Conservation (phyloP, 2,113 vertebrate species). For the Grammomys surdaster region DNA sequence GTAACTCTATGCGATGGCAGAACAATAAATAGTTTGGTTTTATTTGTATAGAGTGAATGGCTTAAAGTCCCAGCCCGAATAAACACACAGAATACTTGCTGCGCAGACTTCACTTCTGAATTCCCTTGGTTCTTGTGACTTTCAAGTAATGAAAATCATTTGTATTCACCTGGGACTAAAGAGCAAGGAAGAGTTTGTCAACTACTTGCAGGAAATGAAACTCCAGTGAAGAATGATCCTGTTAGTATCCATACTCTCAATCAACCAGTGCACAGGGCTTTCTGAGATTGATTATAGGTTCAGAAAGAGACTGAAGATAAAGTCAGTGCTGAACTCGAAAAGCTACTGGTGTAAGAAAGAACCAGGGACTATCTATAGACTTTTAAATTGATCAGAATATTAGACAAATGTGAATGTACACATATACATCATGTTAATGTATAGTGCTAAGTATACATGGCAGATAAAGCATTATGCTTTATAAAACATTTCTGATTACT, state of each 20-base stretch:
- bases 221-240: background rate
- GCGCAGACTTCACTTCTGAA: constrained; percentile 48
- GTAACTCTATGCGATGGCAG: constrained; percentile 34
- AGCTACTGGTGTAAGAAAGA: background rate
- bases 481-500: background rate
- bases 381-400: background rate
- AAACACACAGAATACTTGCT: background rate
- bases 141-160: constrained; percentile 33
- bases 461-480: background rate
- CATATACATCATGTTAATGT: background rate
- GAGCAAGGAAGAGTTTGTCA: background rate
- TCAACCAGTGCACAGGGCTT: background rate
- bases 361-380: background rate
- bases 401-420: background rate
- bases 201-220: background rate
- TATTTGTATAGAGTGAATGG: constrained; percentile 13
- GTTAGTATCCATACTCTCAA: background rate
- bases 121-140: constrained; percentile 21
- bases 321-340: background rate
- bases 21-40: constrained; percentile 39
- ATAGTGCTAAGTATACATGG: background rate
- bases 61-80: background rate
- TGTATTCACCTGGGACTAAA: constrained; percentile 44
- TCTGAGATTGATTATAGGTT: background rate
- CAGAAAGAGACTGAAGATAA: background rate